Base-by-base conservation (phyloP, 2,888 invertebrate genomes). In the Chaetoderma sp. region DNA sequence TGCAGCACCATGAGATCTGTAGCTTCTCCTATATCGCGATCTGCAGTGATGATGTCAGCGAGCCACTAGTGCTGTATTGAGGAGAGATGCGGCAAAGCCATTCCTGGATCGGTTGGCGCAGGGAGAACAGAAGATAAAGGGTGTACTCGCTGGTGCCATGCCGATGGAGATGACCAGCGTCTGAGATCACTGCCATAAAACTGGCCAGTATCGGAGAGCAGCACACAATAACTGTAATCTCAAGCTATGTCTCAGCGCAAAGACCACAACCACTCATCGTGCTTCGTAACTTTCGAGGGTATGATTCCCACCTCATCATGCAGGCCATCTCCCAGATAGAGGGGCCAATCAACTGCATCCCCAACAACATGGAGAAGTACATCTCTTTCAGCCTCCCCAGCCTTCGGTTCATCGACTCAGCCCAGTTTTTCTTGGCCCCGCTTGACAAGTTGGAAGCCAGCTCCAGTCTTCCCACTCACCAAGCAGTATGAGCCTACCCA, bases 321-420 rank as follows among this genome's bases (percentile, higher is more conserved):
- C 57, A 68, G 56, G 56, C 57, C n/a, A n/a, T n/a, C n/a, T n/a
- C n/a, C n/a, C n/a, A n/a, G n/a, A n/a, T n/a, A n/a, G n/a, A n/a
- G n/a, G n/a, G n/a, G n/a, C n/a, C n/a, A n/a, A n/a, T n/a, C n/a
- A n/a, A n/a, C 50, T 61, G 69, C 6, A 65, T 69, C 52, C 65
- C 67, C 21, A 60, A 71, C 27, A 72, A 59, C 36, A 57, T 59
- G 27, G 69, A 74, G 63, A 74, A 67, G 21, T 72, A 68, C 50
- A 74, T 75, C 27, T 69, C 67, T 4, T 67, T 69, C 25, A 36
- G 21, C 66, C 74, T 44, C 67, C 58, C 18, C 68, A 79, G 71
- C 76, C 75, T 61, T n/a, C 23, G 62, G 21, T 66, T 57, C 47
- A 63, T 63, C 25, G 66, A 66, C 44, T 44, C 30, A 2, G 45